A percentile compares a stretch with the other conserved stretches of the same genome.
These are phyloP conservation scores for Oligia latruncula DNA, from an alignment of 2,888 invertebrate genomes.

Conservation along the genomic window DNA sequence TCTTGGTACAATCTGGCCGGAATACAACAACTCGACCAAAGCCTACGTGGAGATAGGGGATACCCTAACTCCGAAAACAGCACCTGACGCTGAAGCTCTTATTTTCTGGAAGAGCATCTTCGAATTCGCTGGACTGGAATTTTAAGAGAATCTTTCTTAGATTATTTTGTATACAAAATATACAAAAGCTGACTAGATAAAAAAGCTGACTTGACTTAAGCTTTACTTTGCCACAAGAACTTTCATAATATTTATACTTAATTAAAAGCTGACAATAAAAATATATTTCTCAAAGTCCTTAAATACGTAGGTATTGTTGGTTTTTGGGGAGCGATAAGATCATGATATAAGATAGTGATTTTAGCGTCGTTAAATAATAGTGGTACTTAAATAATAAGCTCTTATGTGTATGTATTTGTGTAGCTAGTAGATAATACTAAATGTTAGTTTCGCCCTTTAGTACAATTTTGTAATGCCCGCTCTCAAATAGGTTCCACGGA, in stretches of 20 bases:
- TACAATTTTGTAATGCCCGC: no score
- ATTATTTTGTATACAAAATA: no score
- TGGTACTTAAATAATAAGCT: no score
- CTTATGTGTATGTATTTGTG: no score
- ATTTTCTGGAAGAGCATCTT: conserved; percentile 75
- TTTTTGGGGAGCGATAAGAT: neutral
- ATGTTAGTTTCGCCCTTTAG: no score
- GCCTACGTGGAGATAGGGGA: conserved; percentile 77
- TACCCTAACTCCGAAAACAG: conserved; percentile 63
- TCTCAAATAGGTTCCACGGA: no score
- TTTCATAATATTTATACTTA: neutral
- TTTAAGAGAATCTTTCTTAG: conserved; percentile 15
- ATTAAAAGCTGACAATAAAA: neutral
- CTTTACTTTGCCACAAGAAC: neutral
- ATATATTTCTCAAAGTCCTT: neutral
- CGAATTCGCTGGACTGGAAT: conserved; percentile 59
- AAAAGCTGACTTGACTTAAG: neutral
- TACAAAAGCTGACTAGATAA: no score
- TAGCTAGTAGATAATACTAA: no score
- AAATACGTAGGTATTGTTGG: neutral
- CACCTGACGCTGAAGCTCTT: conserved; percentile 64
- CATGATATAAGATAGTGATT: no score
- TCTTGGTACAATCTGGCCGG: conserved; percentile 72
- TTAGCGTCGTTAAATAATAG: no score
- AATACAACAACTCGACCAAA: conserved; percentile 70